A percentile compares a stretch with the other conserved stretches of the same genome.
phyloP scores from a whole-genome alignment of 2,113 vertebrate genomes.

The Fregetta grallaria region DNA sequence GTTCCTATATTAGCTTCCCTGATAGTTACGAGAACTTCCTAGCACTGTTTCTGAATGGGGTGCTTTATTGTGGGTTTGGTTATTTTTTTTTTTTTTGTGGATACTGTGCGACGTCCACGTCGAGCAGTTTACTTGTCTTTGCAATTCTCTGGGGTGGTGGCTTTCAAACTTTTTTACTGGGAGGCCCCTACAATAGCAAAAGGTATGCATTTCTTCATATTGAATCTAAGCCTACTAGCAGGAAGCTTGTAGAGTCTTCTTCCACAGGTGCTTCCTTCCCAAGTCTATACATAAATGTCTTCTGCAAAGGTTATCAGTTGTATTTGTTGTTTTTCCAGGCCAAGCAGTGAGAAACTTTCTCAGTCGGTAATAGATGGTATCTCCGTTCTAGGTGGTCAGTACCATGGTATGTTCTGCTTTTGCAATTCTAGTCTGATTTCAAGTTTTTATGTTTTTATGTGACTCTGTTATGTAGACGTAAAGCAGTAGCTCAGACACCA shows the following conservation, averaged over 20 bases:
- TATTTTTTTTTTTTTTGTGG: not conserved
- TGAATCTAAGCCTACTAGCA: not conserved
- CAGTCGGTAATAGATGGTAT: slow-evolving; percentile 87
- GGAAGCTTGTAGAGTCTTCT: not conserved
- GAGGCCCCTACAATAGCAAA: not conserved
- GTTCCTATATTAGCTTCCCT: not conserved
- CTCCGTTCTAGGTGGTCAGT: slow-evolving; percentile 79
- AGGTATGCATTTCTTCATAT: not conserved
- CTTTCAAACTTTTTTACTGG: not conserved
- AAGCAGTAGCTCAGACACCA: not conserved
- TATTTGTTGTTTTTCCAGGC: slow-evolving; percentile 70
- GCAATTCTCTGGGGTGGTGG: not conserved
- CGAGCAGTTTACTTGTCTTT: not conserved
- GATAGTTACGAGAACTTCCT: not conserved
- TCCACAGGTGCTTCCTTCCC: not conserved
- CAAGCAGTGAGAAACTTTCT: slow-evolving; percentile 85
- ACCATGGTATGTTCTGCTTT: slow-evolving; percentile 77
- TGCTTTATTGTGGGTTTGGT: not conserved
- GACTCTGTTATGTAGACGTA: not conserved
- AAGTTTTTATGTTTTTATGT: not conserved
- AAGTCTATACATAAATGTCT: not conserved
- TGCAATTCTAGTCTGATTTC: not conserved
- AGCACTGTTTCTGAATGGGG: not conserved
- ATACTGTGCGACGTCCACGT: accelerated
- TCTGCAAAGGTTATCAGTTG: not conserved